phyloP scores from a whole-genome alignment of 2,113 vertebrate genomes.

The Hiodon tergisus region DNA sequence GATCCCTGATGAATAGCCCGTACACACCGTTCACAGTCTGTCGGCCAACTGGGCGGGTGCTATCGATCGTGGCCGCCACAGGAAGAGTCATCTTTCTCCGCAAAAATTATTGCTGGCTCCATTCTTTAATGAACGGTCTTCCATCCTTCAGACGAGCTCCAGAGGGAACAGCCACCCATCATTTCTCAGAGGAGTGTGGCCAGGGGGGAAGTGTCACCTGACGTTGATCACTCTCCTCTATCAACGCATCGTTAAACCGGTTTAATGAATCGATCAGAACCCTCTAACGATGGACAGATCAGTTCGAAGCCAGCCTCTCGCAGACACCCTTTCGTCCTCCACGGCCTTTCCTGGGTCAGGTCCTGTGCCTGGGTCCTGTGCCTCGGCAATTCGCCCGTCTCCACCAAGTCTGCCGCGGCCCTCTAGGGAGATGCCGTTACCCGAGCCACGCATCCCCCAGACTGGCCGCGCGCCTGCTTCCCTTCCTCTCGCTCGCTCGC shows the following conservation, averaged over 20 bases:
- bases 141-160: slow-evolving; percentile 1
- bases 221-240: background rate
- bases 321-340: slow-evolving; percentile 40
- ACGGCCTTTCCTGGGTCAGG: slow-evolving; percentile 54
- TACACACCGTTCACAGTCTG: background rate
- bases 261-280: slow-evolving; percentile 1
- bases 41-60: background rate
- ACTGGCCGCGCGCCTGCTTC: slow-evolving; percentile 49
- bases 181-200: background rate
- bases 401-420: slow-evolving; percentile 45
- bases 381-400: slow-evolving; percentile 47
- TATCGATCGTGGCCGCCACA: slow-evolving; percentile 16
- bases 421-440: slow-evolving; percentile 56
- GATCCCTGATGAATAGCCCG: background rate
- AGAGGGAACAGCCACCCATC: slow-evolving; percentile 3
- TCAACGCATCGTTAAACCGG: slow-evolving; percentile 7
- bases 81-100: slow-evolving; percentile 5
- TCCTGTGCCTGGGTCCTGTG: too few relatives aligned
- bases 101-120: background rate
- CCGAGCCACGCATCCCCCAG: slow-evolving; percentile 52
- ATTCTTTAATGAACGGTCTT: background rate
- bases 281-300: background rate
- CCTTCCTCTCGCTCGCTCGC: slow-evolving; percentile 58
- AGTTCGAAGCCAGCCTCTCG: background rate
- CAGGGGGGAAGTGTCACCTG: background rate